These are phyloP conservation scores for Caenorhabditis briggsae DNA, from an alignment of 1,140 invertebrate species.

Conservation along the genomic window DNA sequence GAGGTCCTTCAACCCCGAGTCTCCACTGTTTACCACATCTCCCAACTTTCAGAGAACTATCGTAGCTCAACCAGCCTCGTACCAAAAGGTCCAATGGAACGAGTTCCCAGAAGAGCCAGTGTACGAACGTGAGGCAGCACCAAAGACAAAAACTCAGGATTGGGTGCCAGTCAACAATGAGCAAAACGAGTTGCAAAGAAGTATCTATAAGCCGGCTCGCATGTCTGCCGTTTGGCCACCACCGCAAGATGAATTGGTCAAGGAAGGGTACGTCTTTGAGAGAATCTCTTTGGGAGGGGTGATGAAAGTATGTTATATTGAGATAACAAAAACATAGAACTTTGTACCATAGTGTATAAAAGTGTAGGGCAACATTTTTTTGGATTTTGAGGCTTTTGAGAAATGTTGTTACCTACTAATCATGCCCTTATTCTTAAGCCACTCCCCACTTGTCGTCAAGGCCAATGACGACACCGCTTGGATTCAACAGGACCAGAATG, in stretches of 20 bases:
- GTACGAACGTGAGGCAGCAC: slow-evolving; percentile 50
- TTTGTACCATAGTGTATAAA: too few species aligned
- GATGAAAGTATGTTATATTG: too few species aligned
- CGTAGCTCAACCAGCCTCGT: slow-evolving; percentile 60
- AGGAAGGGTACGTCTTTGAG: slow-evolving; percentile 58
- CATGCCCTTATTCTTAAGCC: slow-evolving; percentile 13
- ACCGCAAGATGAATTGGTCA: slow-evolving; percentile 61
- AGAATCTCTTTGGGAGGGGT: too few species aligned
- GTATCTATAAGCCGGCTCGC: slow-evolving; percentile 57
- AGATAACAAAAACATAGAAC: too few species aligned
- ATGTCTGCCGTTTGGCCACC: slow-evolving; percentile 65
- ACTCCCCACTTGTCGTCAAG: slow-evolving; percentile 25
- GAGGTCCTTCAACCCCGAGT: too few species aligned
- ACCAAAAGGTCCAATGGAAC: slow-evolving; percentile 65
- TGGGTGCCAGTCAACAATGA: slow-evolving; percentile 67
- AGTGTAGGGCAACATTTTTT: too few species aligned
- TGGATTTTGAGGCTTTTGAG: too few species aligned
- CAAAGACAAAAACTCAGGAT: slow-evolving; percentile 63
- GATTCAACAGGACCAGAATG: slow-evolving; percentile 63
- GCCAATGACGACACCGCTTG: slow-evolving; percentile 59
- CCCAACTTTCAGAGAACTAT: slow-evolving; percentile 60
- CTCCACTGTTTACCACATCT: too few species aligned
- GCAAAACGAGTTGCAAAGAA: slow-evolving; percentile 60
- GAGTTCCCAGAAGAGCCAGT: slow-evolving; percentile 65
- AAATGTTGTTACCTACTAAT: too few species aligned